phyloP scores from a whole-genome alignment of 2,113 vertebrate species.

The Lycocorax pyrrhopterus region DNA sequence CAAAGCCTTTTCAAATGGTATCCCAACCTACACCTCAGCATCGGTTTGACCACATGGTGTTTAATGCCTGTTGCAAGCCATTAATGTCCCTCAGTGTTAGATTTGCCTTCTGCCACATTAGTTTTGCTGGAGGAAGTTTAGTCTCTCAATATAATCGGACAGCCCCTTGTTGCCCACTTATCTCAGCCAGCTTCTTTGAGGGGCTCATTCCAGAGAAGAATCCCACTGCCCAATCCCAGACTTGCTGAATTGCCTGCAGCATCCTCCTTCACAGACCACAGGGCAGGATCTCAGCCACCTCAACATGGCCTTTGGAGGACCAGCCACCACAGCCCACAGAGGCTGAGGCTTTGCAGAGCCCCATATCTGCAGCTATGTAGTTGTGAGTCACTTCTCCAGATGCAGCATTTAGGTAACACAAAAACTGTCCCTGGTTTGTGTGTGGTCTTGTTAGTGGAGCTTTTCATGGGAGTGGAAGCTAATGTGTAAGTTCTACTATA shows the following conservation, averaged over 20 bases:
- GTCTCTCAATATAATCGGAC: not conserved
- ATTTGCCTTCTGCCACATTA: not conserved
- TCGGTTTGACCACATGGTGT: not conserved
- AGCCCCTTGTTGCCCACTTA: not conserved
- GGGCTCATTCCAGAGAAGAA: not conserved
- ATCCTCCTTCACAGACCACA: not conserved
- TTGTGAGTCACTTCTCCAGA: not conserved
- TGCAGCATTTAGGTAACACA: not conserved
- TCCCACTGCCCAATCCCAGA: not conserved
- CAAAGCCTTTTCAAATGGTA: not conserved
- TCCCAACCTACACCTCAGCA: not conserved
- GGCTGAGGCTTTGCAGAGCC: not conserved
- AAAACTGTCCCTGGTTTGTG: not conserved
- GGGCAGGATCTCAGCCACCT: not conserved
- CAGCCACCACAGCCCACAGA: not conserved
- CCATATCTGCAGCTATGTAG: not conserved
- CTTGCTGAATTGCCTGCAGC: not conserved
- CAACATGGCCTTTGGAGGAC: not conserved
- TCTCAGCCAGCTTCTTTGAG: not conserved
- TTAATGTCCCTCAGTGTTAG: not conserved
- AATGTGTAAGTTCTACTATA: not conserved
- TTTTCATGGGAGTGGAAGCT: not conserved
- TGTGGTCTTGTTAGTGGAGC: fast-evolving
- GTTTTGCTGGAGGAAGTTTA: not conserved
- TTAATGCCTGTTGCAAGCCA: not conserved